Conservation (phyloP, 2,888 invertebrate genomes). For the Sinopyrophorus schimmeli region DNA sequence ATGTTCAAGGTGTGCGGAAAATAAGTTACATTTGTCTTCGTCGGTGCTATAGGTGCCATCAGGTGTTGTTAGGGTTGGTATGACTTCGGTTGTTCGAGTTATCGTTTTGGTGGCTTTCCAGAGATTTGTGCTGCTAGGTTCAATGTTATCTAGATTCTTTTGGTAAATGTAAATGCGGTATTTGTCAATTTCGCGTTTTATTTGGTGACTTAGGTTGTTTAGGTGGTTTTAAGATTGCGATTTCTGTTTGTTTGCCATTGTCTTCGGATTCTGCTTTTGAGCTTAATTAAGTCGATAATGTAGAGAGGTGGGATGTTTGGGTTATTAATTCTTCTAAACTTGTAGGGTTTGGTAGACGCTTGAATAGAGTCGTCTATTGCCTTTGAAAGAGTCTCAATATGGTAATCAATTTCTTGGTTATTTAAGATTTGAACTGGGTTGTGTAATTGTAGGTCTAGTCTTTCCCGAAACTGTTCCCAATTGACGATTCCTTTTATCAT, state of each 20-base stretch:
- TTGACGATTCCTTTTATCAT: not conserved
- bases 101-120: not conserved
- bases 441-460: not conserved
- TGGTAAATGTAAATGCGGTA: constrained; percentile 4
- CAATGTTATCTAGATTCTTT: constrained; percentile 4
- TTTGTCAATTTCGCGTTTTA: constrained; percentile 5
- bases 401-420: constrained; percentile 2
- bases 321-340: constrained; percentile 1
- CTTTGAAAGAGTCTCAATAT: not conserved
- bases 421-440: constrained; percentile 2
- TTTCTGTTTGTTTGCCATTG: constrained; percentile 5
- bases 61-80: constrained; percentile 2
- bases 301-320: constrained; percentile 2
- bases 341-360: constrained; percentile 6
- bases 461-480: constrained; percentile 1
- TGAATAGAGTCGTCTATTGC: constrained; percentile 5
- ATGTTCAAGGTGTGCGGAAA: not conserved
- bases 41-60: constrained; percentile 1
- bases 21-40: constrained; percentile 1
- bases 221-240: constrained; percentile 1
- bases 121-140: constrained; percentile 4
- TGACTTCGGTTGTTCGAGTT: constrained; percentile 1
- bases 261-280: constrained; percentile 4
- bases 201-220: constrained; percentile 6
- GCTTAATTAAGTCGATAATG: constrained; percentile 2